Base-by-base conservation (phyloP, 2,113 vertebrate species). In the Bujurquina vittata region DNA sequence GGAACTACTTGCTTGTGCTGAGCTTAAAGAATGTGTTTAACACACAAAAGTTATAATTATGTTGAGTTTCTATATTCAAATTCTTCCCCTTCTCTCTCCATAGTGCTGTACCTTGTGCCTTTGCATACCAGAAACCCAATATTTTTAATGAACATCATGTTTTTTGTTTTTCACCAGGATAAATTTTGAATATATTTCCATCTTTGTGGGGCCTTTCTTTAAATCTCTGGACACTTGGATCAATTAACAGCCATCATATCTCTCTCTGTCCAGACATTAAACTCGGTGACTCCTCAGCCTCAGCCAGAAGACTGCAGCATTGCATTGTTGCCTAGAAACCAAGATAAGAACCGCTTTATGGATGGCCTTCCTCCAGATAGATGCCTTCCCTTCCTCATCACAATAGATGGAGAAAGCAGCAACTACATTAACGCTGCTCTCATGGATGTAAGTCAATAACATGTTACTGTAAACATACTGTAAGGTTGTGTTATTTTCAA, bases 371-470 rank as follows among this genome's bases (percentile, higher is more conserved):
- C 98, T 88, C 98, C 98, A 77, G 98, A 99, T 92, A 96, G 98
- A 96, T 99, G 98, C 95, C 96, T 99, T 89, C 98, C 98, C 89
- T 99, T 99, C 95, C 96, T 99, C 96, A 99, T 99, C 91, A 99
- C 98, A 84, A 98, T 99, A 89, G 98, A 99, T 54, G 98, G 98
- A 56, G 98, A 99, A 91, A 99, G 98, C 94, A 99, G 98, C 95
- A 99, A 99, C 96, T 99, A 99, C 95, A 99, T 99, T 95, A 99
- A 99, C 80, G 98, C 98, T 77, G 98, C 98, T 74, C 97, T 99
- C 92, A 98, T 99, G 97, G 98, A 99, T 4, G 98, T 99, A 97
- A 97, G 98, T 97, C 37, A 31, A 20, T 22, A 9, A 60, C 37
- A 8, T 10, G 3, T 52, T 59, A 20, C 75, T 26, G 40, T n/a